These are phyloP conservation scores for Harpegnathos saltator DNA, from an alignment of 1,140 invertebrate species.

Conservation along the genomic window DNA sequence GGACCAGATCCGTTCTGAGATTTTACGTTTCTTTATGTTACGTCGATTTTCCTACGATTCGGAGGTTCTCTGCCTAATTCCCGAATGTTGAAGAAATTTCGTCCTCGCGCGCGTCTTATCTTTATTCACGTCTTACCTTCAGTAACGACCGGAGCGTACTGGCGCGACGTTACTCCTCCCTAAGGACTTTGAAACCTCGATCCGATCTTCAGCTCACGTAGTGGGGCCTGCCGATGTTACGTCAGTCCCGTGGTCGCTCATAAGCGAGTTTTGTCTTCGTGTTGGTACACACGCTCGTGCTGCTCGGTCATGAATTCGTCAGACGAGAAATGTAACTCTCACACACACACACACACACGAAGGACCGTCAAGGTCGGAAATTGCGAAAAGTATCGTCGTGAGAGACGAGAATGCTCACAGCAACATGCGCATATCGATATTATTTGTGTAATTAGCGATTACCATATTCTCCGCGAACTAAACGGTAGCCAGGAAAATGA, in stretches of 20 bases:
- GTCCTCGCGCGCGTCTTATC: too few relatives aligned
- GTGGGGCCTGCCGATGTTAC: slow-evolving; percentile 73
- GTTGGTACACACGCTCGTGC: background rate
- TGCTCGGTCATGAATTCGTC: background rate
- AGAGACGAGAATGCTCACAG: background rate
- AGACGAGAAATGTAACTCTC: slow-evolving; percentile 6
- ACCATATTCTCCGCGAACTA: background rate
- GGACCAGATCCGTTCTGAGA: too few relatives aligned
- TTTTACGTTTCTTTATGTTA: too few relatives aligned
- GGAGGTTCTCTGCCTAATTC: too few relatives aligned
- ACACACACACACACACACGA: too few relatives aligned
- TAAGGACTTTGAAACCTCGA: slow-evolving; percentile 77
- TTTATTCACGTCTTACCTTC: slow-evolving; percentile 74
- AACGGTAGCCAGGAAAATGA: slow-evolving; percentile 16
- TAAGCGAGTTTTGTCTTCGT: slow-evolving; percentile 25
- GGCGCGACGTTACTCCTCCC: slow-evolving; percentile 63
- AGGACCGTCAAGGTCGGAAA: slow-evolving; percentile 22
- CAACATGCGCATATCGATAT: background rate
- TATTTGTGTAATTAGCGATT: slow-evolving; percentile 5
- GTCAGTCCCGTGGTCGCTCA: slow-evolving; percentile 63
- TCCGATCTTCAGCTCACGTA: slow-evolving; percentile 48
- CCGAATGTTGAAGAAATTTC: too few relatives aligned
- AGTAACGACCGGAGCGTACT: slow-evolving; percentile 75
- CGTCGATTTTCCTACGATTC: too few relatives aligned
- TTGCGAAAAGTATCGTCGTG: slow-evolving; percentile 22